These are phyloP conservation scores for Chauna torquata DNA, from an alignment of 2,113 vertebrate genomes.

Conservation along the genomic window DNA sequence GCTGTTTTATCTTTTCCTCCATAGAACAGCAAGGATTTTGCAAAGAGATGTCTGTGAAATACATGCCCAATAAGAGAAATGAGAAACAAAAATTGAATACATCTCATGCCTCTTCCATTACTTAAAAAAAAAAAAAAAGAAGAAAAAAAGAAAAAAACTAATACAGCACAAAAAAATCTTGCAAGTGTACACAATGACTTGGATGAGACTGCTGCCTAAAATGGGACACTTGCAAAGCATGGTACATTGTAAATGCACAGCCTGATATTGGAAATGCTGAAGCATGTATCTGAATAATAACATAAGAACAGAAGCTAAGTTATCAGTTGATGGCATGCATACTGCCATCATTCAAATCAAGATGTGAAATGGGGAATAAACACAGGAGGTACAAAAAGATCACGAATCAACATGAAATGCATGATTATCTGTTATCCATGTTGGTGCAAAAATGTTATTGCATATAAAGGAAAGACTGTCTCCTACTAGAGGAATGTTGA, in stretches of 20 bases:
- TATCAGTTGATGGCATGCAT: not conserved
- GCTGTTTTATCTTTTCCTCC: accelerated
- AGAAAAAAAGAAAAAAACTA: not conserved
- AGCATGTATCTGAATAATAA: not conserved
- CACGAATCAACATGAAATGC: not conserved
- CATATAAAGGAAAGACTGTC: not conserved
- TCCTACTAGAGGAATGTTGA: not conserved
- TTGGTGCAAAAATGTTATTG: not conserved
- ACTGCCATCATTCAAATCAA: not conserved
- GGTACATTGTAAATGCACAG: not conserved
- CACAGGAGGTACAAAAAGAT: not conserved
- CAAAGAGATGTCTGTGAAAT: not conserved
- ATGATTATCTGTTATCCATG: not conserved
- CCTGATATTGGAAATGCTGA: not conserved
- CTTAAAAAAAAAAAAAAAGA: not conserved
- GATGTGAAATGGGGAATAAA: not conserved
- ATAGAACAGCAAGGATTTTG: not conserved
- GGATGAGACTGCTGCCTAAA: not conserved
- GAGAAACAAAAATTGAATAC: not conserved
- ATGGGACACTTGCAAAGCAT: not conserved
- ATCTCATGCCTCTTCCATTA: not conserved
- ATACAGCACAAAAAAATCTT: not conserved
- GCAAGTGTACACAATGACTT: not conserved
- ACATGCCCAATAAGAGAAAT: not conserved
- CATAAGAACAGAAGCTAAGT: not conserved